These are phyloP conservation scores for Cyanoderma ruficeps DNA, from an alignment of 2,113 vertebrate species.

Conservation along the genomic window DNA sequence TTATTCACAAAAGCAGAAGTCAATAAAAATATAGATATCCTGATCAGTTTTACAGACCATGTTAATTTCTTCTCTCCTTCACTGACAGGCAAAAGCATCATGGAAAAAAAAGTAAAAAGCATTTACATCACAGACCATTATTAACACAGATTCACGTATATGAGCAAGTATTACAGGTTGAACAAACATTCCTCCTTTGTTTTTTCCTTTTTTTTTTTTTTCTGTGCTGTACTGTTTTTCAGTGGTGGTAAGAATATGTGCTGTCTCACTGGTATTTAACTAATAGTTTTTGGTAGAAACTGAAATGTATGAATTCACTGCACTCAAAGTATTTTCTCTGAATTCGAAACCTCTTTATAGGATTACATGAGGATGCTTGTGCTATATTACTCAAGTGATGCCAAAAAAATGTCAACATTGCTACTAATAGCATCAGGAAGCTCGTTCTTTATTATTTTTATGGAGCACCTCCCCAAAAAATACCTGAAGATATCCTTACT, in stretches of 20 bases:
- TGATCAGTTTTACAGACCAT: slow-evolving; percentile 48
- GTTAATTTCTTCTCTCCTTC: slow-evolving; percentile 16
- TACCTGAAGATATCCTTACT: neutral
- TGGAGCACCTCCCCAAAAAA: neutral
- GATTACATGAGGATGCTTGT: neutral
- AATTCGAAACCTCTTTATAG: neutral
- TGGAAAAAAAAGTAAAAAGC: slow-evolving; percentile 14
- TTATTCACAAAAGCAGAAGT: slow-evolving; percentile 67
- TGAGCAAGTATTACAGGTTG: slow-evolving; percentile 11
- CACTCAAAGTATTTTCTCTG: neutral
- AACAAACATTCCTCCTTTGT: neutral
- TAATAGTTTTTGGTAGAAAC: neutral
- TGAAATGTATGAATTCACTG: neutral
- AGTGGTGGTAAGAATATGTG: neutral
- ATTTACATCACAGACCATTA: slow-evolving; percentile 51
- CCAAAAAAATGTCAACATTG: neutral
- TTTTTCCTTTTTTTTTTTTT: neutral
- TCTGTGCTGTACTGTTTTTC: neutral
- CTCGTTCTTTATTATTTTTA: neutral
- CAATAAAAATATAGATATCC: slow-evolving; percentile 70
- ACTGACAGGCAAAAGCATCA: slow-evolving; percentile 51
- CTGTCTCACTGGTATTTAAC: neutral
- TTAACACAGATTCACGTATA: slow-evolving; percentile 27
- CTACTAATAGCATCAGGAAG: neutral
- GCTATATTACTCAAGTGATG: neutral